A percentile compares a stretch with the other conserved stretches of the same genome.
phyloP scores from a whole-genome alignment of 2,888 invertebrate genomes.

The Pristionchus fissidentatus region DNA sequence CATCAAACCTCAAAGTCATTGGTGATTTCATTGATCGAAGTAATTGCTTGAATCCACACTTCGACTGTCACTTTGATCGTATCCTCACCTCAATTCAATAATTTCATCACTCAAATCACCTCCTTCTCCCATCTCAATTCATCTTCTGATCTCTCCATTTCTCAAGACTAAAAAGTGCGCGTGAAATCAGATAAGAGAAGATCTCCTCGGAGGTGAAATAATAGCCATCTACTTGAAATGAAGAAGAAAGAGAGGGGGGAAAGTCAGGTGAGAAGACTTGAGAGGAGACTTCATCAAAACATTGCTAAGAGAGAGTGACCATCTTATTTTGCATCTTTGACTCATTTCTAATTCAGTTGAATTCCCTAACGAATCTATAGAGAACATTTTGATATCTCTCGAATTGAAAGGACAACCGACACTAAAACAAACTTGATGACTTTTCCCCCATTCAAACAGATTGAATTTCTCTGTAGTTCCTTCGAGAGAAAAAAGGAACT shows the following conservation, averaged over 20 bases:
- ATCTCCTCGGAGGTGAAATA: constrained; percentile 26
- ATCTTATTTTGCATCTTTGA: no score
- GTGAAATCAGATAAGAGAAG: constrained; percentile 28
- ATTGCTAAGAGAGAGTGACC: neutral
- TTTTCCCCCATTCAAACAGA: neutral
- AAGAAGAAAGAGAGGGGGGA: constrained; percentile 28
- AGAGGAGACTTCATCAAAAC: neutral
- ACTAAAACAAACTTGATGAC: constrained; percentile 22
- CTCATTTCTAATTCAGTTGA: neutral
- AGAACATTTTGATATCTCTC: neutral
- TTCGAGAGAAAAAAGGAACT: constrained; percentile 35
- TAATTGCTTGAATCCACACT: constrained; percentile 67
- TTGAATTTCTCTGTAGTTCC: constrained; percentile 22
- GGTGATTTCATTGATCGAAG: constrained; percentile 66
- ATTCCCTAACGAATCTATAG: neutral
- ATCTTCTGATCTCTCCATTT: neutral
- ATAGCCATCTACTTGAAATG: constrained; percentile 13
- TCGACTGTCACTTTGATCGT: constrained; percentile 64
- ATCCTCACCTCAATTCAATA: constrained; percentile 60
- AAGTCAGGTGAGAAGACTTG: neutral
- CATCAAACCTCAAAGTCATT: constrained; percentile 62
- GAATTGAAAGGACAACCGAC: neutral
- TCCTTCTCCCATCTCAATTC: neutral
- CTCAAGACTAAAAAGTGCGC: constrained; percentile 16
- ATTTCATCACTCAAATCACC: neutral